These are phyloP conservation scores for Callospermophilus lateralis DNA, from an alignment of 2,113 vertebrate genomes.

Conservation along the genomic window DNA sequence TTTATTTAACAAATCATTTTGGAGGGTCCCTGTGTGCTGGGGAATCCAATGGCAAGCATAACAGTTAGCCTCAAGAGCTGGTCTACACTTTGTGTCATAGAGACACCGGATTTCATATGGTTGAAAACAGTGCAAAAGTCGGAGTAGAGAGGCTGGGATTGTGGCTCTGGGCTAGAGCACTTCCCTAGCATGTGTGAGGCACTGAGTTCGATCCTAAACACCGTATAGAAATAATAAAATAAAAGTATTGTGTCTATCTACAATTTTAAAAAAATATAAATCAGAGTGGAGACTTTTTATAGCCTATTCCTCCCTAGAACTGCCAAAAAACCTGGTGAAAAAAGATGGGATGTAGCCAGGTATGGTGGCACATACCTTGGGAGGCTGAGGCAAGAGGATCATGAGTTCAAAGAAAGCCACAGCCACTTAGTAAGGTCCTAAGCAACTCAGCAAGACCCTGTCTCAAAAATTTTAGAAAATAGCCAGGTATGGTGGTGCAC, in stretches of 20 bases:
- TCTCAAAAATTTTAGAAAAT: background rate
- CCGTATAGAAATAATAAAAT: too few relatives aligned
- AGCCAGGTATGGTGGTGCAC: too few relatives aligned
- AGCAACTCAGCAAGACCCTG: background rate
- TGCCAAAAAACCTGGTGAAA: background rate
- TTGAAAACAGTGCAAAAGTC: background rate
- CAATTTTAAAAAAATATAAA: too few relatives aligned
- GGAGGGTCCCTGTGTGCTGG: background rate
- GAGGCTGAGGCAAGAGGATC: background rate
- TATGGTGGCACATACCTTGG: background rate
- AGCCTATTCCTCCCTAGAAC: background rate
- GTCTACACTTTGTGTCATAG: background rate
- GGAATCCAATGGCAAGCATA: background rate
- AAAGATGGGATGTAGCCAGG: too few relatives aligned
- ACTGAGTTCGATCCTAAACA: too few relatives aligned
- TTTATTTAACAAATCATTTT: background rate
- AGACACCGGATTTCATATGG: background rate
- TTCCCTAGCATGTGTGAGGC: too few relatives aligned
- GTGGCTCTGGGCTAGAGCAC: too few relatives aligned
- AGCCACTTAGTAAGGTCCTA: background rate
- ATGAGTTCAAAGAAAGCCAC: background rate
- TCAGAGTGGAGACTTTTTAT: background rate
- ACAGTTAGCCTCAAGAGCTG: background rate
- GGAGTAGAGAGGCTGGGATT: too few relatives aligned
- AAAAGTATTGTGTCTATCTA: too few relatives aligned